Evolutionary conservation across 2,113 vertebrate genomes (phyloP), one percentile per base, ranked within the genome.

Genomic region (Mobula birostris): DNA sequence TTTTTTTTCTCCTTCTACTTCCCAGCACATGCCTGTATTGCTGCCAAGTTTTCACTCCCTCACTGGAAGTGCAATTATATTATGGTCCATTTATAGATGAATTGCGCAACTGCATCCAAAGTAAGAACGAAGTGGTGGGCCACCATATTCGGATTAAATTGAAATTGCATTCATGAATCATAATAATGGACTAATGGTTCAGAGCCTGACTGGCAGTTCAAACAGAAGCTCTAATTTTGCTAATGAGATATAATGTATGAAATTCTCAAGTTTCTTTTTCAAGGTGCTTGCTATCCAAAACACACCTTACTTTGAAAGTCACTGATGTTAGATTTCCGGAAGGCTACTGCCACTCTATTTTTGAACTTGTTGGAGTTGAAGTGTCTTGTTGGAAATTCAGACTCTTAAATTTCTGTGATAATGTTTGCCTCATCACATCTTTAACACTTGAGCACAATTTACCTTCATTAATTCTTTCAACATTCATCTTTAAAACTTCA

Each of bases 111-210:
- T 2, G 85, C 29, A 66, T 90, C 61, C 85, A 90, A n/a, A 90
- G 83, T 9, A 63, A 63, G 61, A 58, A 29, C 29, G 27, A 90
- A 63, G 24, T 29, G 61, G 29, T 68, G 61, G 63, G 58, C 85
- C 61, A 32, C 85, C n/a, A 32, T 36, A 90, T 66, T 90, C 61
- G 68, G 61, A 66, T 90, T 90, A 90, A 66, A 90, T 90, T 90
- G 85, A 90, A 90, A 90, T 90, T 90, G 85, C 61, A 68, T 19
- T 66, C 85, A 90, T 90, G 58, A 90, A 90, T 68, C 85, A 66
- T 68, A 29, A 90, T 90, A 90, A 90, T 90, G 85, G 85, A 88
- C 85, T 66, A 63, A 6, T 90, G 85, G 61, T 66, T 90, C 85
- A 66, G 61, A 90, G 29, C 61, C 63, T 66, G 85, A 32, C 29